Base-by-base conservation (phyloP, 2,888 invertebrate genomes). In the Eledone cirrhosa region DNA sequence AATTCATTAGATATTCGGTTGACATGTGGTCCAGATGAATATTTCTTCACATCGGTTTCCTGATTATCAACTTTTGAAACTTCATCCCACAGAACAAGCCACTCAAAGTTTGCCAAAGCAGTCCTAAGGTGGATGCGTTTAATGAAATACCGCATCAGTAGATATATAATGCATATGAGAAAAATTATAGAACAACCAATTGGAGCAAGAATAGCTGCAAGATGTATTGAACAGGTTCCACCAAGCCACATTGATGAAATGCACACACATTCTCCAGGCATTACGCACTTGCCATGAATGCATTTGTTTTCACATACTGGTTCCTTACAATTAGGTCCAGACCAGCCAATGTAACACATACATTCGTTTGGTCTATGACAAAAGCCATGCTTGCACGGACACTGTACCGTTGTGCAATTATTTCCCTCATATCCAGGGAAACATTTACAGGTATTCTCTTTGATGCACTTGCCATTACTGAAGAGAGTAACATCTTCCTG, bases 61-160 rank as follows among this genome's bases (percentile, higher is more conserved):
- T 80, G 69, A 11, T 80, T 80, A 24, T 84, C 84, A 31, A 80
- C 82, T 27, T 81, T 76, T 16, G 81, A 67, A 14, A 84, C 82
- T 78, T 84, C 84, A 79, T 84, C 83, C 84, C 83, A 84, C 29
- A 80, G 81, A 4, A 84, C 82, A 11, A 82, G 77, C 84, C 85
- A 85, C 78, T 84, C 84, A 33, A 85, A 76, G 79, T 83, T 84
- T 59, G 80, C 77, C 31, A 84, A 76, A 48, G 85, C 84, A 63
- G 80, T 80, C 41, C 3, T 19, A 1, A 22, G 72, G 1, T 33
- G 33, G 13, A 72, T 33, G 29, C 63, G 77, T 24, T 27, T 78
- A 13, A 77, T 31, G 59, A 59, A 77, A 48, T 76, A 48, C 22
- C 48, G 67, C 14, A 80, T 77, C 47, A 84, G 80, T 79, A 82